A percentile compares a stretch with the other conserved stretches of the same genome.
phyloP scores from a whole-genome alignment of 1,140 invertebrate genomes.

The Oppia nitens region DNA sequence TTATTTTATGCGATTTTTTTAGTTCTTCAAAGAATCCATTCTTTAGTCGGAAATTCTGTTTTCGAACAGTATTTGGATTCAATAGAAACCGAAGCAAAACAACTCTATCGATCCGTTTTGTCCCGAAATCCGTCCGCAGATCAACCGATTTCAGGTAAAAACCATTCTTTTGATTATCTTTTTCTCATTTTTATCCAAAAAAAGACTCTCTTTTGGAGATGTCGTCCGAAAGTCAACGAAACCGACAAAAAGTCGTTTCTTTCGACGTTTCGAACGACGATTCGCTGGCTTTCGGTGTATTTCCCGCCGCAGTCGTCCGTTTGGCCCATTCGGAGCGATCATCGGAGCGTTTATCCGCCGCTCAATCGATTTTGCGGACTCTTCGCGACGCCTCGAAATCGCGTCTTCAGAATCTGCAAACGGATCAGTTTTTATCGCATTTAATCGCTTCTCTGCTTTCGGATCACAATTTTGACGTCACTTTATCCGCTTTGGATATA shows the following conservation, averaged over 20 bases:
- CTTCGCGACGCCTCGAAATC: constrained; percentile 16
- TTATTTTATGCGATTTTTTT: constrained; percentile 23
- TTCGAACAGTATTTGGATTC: constrained; percentile 14
- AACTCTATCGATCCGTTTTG: constrained; percentile 4
- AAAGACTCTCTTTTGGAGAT: background rate
- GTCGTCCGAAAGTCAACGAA: background rate
- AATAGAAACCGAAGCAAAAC: background rate
- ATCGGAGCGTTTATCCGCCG: constrained; percentile 4
- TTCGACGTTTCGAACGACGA: background rate
- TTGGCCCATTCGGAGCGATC: background rate
- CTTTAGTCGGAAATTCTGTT: constrained; percentile 16
- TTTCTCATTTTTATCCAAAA: background rate
- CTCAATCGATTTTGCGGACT: constrained; percentile 9
- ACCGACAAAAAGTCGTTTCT: background rate
- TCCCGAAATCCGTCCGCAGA: background rate
- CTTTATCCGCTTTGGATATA: constrained; percentile 37
- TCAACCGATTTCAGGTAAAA: background rate
- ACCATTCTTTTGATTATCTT: background rate
- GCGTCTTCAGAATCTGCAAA: constrained; percentile 32
- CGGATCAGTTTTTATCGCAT: constrained; percentile 41
- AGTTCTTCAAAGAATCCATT: constrained; percentile 21
- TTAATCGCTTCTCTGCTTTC: constrained; percentile 36
- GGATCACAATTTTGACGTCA: constrained; percentile 41
- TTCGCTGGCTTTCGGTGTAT: constrained; percentile 13
- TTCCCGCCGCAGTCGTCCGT: constrained; percentile 7